phyloP scores from a whole-genome alignment of 2,113 vertebrate genomes.

The Saguinus midas region DNA sequence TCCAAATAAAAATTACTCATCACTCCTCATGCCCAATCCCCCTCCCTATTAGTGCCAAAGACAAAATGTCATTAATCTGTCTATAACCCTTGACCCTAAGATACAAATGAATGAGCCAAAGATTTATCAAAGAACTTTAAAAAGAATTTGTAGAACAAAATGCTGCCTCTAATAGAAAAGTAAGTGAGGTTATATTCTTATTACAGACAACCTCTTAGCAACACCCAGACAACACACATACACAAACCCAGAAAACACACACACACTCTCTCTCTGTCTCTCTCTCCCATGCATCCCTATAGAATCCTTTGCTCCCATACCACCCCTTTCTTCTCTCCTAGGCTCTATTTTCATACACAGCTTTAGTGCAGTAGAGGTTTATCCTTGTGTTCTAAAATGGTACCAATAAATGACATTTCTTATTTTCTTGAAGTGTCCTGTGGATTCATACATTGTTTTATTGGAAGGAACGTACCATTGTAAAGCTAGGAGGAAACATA shows the following conservation, averaged over 20 bases:
- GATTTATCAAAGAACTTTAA: neutral
- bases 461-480: neutral
- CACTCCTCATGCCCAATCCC: accelerated
- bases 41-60: neutral
- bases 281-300: neutral
- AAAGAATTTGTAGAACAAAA: neutral
- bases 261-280: neutral
- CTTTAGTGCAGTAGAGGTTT: neutral
- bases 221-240: neutral
- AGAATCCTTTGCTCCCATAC: neutral
- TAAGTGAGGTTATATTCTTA: neutral
- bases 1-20: neutral
- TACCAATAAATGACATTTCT: neutral
- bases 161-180: neutral
- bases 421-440: neutral
- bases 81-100: neutral
- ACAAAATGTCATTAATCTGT: neutral
- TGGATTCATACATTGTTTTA: neutral
- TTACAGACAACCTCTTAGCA: neutral
- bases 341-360: neutral
- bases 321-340: neutral
- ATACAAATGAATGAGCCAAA: neutral
- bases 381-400: neutral
- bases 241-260: neutral
- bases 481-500: neutral